phyloP scores from a whole-genome alignment of 2,113 vertebrate species.

The Chrysochloris asiatica region DNA sequence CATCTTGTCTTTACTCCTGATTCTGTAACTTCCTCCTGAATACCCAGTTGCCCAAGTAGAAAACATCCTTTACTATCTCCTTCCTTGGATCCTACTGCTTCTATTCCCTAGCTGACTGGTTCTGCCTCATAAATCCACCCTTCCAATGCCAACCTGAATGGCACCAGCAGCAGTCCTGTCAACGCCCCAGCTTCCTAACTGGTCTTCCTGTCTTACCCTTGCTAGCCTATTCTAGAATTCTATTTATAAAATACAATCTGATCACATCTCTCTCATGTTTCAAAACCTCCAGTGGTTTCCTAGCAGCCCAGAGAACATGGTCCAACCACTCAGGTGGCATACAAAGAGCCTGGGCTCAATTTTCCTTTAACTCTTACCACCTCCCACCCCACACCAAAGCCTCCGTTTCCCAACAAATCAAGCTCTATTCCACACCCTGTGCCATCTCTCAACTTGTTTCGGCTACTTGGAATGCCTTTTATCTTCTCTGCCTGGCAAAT shows the following conservation, averaged over 20 bases:
- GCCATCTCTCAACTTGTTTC: not conserved
- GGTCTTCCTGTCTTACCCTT: constrained; percentile 47
- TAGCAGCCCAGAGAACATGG: not conserved
- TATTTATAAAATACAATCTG: constrained; percentile 71
- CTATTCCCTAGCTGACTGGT: not conserved
- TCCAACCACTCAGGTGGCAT: not conserved
- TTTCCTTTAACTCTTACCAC: not conserved
- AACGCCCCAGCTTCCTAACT: not conserved
- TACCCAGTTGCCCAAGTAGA: not conserved
- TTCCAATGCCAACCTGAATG: not conserved
- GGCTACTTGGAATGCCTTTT: not conserved
- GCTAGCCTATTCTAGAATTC: constrained; percentile 58
- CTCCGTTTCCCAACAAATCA: not conserved
- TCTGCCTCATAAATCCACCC: not conserved
- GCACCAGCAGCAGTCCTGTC: not conserved
- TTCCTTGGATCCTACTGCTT: not conserved
- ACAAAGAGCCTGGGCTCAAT: not conserved
- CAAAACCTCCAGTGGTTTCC: constrained; percentile 52
- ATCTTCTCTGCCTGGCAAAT: not conserved
- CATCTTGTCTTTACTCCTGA: not conserved
- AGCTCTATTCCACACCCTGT: not conserved
- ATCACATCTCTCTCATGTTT: constrained; percentile 56
- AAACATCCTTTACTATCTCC: not conserved
- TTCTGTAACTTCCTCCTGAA: not conserved
- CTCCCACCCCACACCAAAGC: not conserved